These are phyloP conservation scores for Cremastinae sp. DNA, from an alignment of 2,888 invertebrate genomes.

Conservation along the genomic window DNA sequence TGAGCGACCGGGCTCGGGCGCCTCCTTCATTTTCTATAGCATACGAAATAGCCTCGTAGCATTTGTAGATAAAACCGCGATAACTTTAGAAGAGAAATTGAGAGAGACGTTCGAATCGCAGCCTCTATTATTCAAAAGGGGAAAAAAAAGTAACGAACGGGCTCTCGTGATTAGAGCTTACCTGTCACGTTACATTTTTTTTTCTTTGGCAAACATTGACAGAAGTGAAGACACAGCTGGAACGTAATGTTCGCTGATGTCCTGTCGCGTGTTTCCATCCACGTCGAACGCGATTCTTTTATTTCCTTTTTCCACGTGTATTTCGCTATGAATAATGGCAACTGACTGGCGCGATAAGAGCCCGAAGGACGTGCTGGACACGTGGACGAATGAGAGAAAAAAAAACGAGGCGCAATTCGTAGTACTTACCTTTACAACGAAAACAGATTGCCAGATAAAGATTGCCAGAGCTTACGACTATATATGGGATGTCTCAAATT, in stretches of 20 bases:
- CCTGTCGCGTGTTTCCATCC: slow-evolving; percentile 36
- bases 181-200: background rate
- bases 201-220: no score
- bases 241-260: slow-evolving; percentile 33
- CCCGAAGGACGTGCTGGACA: slow-evolving; percentile 32
- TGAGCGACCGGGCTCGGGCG: slow-evolving; percentile 72
- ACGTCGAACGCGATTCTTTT: slow-evolving; percentile 3
- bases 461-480: slow-evolving; percentile 9
- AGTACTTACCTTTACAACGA: slow-evolving; percentile 22
- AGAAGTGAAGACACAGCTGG: background rate
- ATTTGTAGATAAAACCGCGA: background rate
- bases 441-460: slow-evolving; percentile 39
- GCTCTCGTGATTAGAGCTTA: no score
- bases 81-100: background rate
- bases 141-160: no score
- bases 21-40: slow-evolving; percentile 20
- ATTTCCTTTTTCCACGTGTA: slow-evolving; percentile 13
- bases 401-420: slow-evolving; percentile 6
- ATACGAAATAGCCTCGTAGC: background rate
- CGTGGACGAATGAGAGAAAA: slow-evolving; percentile 43
- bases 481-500: background rate
- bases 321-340: slow-evolving; percentile 41
- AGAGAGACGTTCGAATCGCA: background rate
- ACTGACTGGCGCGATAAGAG: slow-evolving; percentile 40
- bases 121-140: no score